Base-by-base conservation (phyloP, 2,888 invertebrate genomes). In the Polia nebulosa region DNA sequence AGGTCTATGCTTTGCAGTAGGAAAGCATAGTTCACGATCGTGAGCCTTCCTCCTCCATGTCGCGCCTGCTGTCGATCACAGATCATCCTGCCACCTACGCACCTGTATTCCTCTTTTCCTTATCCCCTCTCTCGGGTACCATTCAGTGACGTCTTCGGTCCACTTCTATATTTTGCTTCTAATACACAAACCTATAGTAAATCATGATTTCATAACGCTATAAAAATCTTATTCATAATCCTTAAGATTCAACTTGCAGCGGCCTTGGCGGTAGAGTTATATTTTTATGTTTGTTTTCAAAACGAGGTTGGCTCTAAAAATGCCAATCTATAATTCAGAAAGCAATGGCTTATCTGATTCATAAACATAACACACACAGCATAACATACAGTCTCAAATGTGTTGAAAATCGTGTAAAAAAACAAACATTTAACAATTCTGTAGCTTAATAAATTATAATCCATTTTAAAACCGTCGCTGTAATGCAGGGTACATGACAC, bases 121-220 rank as follows among this genome's bases (percentile, higher is more conserved):
- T n/a, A n/a, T n/a, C n/a, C n/a, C n/a, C n/a, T n/a, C n/a, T n/a
- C n/a, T n/a, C n/a, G n/a, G n/a, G n/a, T n/a, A n/a, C n/a, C n/a
- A n/a, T n/a, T n/a, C n/a, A n/a, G n/a, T n/a, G n/a, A n/a, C n/a
- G n/a, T n/a, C n/a, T n/a, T n/a, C n/a, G n/a, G n/a, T n/a, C n/a
- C n/a, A n/a, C n/a, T n/a, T n/a, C n/a, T n/a, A n/a, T n/a, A n/a
- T n/a, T n/a, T n/a, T n/a, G n/a, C n/a, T n/a, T n/a, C n/a, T n/a
- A n/a, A n/a, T 58, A 39, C 69, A 55, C 63, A 78, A 67, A 79
- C 56, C 62, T 59, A 25, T 11, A 53, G 55, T 77, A 62, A 65
- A 62, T 65, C 47, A 58, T 47, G 34, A 61, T 51, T 61, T 61
- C 36, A 61, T 47, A 29, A 22, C 11, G 36, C 39, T 65, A 65